Evolutionary conservation across 2,888 invertebrate species (phyloP), one percentile per base, ranked within the genome.

Genomic region (Acronicta aceris): DNA sequence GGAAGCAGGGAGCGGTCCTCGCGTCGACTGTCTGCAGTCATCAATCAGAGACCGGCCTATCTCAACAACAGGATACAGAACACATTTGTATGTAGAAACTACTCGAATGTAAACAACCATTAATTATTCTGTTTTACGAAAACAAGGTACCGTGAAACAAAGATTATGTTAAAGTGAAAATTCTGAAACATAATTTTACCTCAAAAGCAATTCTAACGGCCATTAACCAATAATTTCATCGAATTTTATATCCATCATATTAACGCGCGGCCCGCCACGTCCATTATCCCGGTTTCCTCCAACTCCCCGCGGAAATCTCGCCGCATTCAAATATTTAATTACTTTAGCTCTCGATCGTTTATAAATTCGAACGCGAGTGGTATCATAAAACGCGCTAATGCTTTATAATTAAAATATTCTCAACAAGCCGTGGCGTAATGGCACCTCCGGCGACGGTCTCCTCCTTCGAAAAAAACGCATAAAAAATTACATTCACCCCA

Each of bases 401-500:
- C 94, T 92, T 93, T 94, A 94, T 95, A 95, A 95, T 95, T 95
- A 95, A 95, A 95, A 95, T 94, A 94, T 95, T 94, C 94, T 93
- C 95, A 95, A 95, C 95, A 93, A 94, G 93, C 94, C 95, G 95
- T 94, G 92, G 90, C 92, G 94, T 95, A 95, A 95, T 95, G 94
- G 95, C 94, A 93, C 94, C 93, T 93, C 92, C 87, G 90, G 93
- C 92, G 93, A 90, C 92, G 88, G 90, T 92, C 90, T 90, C 89
- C 89, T 89, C 80, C 88, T 89, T 87, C 85, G 89, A 86, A 90
- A 94, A 94, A 93, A 93, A 94, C 94, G 94, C 95, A 95, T 95
- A 95, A 95, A 95, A 95, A 95, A 95, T 95, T 95, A 95, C 95
- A 95, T 95, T 95, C 94, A 94, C 94, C 94, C 94, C 92, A 92